Conservation (phyloP, 2,888 invertebrate genomes). For the Panorpa germanica region DNA sequence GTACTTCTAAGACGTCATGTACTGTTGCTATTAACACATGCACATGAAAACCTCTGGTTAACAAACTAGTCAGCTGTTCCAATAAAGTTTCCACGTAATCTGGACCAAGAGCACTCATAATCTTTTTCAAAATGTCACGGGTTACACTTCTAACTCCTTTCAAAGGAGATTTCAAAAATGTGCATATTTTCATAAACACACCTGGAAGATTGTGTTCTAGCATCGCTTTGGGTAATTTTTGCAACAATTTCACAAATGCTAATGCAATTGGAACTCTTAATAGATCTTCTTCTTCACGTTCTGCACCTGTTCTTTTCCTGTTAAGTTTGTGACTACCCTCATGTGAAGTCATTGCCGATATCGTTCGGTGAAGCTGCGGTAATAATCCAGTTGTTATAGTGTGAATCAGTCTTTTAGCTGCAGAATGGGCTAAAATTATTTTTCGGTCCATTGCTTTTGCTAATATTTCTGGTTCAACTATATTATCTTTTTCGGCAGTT, state of each 20-base stretch:
- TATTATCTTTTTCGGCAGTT: constrained; percentile 13
- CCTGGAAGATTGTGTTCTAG: constrained; percentile 63
- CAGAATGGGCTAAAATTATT: constrained; percentile 41
- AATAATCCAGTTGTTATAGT: constrained; percentile 51
- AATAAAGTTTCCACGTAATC: constrained; percentile 58
- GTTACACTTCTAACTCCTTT: constrained; percentile 72
- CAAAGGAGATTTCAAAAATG: constrained; percentile 74
- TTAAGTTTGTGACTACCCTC: constrained; percentile 65
- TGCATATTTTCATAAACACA: constrained; percentile 74
- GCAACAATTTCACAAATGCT: constrained; percentile 79
- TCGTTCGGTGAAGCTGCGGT: constrained; percentile 57
- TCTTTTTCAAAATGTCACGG: constrained; percentile 81
- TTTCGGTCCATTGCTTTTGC: constrained; percentile 22
- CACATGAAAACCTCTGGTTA: constrained; percentile 81
- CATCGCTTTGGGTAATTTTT: constrained; percentile 60
- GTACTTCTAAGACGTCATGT: constrained; percentile 57
- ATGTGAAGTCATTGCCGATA: constrained; percentile 47
- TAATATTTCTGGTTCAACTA: constrained; percentile 14
- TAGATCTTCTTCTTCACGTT: constrained; percentile 81
- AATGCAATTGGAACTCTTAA: constrained; percentile 80
- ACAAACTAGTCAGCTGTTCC: constrained; percentile 56
- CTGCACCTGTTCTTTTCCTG: constrained; percentile 40
- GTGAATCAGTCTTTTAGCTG: constrained; percentile 56
- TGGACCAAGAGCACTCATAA: constrained; percentile 71
- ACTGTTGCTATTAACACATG: constrained; percentile 84